Percentiles rank a stretch among this genome's conserved stretches.
phyloP scores from a whole-genome alignment of 1,140 invertebrate species.

The Calliphora vicina region DNA sequence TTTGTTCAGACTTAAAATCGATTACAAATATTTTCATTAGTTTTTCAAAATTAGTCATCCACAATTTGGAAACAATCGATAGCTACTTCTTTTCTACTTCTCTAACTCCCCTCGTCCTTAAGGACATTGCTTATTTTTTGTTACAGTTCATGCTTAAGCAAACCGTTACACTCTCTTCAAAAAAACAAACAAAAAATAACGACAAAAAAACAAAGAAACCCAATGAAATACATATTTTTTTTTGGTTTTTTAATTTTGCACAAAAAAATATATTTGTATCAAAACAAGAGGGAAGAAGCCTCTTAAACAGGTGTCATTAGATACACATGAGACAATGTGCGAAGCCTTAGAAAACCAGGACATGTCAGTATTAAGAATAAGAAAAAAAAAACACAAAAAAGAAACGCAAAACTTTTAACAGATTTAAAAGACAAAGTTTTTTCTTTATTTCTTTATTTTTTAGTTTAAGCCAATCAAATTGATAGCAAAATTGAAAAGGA shows the following conservation, averaged over 20 bases:
- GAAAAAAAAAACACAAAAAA: not conserved
- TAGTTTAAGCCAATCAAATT: not conserved
- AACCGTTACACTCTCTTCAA: not conserved
- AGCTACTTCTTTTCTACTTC: too few relatives aligned
- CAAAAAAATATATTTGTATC: not conserved
- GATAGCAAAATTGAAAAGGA: not conserved
- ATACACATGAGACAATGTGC: not conserved
- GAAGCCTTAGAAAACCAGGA: not conserved
- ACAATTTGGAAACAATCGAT: too few relatives aligned
- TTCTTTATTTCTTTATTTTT: not conserved
- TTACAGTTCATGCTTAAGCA: not conserved
- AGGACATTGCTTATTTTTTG: too few relatives aligned
- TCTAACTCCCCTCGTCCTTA: too few relatives aligned
- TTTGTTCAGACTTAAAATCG: too few relatives aligned
- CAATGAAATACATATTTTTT: too few relatives aligned
- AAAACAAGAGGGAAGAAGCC: not conserved
- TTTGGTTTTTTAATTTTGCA: too few relatives aligned
- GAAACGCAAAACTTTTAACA: not conserved
- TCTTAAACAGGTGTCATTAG: not conserved
- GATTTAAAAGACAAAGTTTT: not conserved
- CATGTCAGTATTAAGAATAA: too few relatives aligned
- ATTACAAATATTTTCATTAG: too few relatives aligned
- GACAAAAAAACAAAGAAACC: too few relatives aligned
- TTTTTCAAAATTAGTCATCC: too few relatives aligned
- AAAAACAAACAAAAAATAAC: not conserved